Percentiles rank a stretch among this genome's conserved stretches.
phyloP scores from a whole-genome alignment of 2,888 invertebrate species.

The Toxonevra muliebris region DNA sequence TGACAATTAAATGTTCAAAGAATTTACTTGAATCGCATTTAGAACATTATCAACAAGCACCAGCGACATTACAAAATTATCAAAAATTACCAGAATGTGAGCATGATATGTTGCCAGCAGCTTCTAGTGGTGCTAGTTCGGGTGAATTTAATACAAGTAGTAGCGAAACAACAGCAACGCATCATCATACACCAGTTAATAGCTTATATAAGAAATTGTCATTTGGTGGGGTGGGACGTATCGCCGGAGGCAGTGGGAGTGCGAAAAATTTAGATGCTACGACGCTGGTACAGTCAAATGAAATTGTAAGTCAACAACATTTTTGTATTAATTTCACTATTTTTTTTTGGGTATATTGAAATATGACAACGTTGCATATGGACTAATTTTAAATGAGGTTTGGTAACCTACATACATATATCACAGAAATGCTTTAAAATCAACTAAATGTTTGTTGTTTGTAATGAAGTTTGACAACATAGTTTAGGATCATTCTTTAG shows the following conservation, averaged over 20 bases:
- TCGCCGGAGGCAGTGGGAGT: neutral
- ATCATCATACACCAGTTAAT: conserved; percentile 6
- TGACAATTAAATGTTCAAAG: conserved; percentile 49
- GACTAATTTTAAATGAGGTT: too few species aligned
- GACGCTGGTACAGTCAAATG: conserved; percentile 24
- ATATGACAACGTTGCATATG: too few species aligned
- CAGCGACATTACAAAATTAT: conserved; percentile 52
- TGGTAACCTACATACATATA: too few species aligned
- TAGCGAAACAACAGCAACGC: conserved; percentile 11
- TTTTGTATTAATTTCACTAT: neutral
- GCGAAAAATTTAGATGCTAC: conserved; percentile 26
- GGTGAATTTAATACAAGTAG: conserved; percentile 48
- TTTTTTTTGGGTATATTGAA: too few species aligned
- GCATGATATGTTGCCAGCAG: conserved; percentile 43
- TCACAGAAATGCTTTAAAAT: too few species aligned
- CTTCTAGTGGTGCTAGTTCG: conserved; percentile 48
- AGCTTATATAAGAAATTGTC: conserved; percentile 45
- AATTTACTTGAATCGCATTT: conserved; percentile 44
- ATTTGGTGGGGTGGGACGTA: conserved; percentile 44
- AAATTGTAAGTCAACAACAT: conserved; percentile 33
- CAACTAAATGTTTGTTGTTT: too few species aligned
- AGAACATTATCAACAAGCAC: conserved; percentile 39
- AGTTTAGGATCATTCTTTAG: too few species aligned
- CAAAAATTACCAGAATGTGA: conserved; percentile 54
- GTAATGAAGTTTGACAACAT: too few species aligned